These are phyloP conservation scores for Colletes collaris DNA, from an alignment of 2,888 invertebrate species.

Conservation along the genomic window DNA sequence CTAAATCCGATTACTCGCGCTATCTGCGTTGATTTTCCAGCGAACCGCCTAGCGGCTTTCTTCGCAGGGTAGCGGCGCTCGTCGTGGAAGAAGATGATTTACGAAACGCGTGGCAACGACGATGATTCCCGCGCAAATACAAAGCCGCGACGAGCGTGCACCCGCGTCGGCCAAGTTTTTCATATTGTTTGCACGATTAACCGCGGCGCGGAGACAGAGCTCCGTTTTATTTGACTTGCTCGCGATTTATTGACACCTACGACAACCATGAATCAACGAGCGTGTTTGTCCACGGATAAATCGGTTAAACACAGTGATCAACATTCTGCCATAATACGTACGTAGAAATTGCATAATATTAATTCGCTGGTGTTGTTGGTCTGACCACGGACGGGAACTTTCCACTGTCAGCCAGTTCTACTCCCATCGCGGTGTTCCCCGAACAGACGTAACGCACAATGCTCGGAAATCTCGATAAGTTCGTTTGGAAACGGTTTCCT, in stretches of 20 bases:
- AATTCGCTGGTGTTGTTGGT: slow-evolving; percentile 20
- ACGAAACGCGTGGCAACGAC: too few relatives aligned
- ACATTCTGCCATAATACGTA: slow-evolving; percentile 28
- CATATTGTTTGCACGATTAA: slow-evolving; percentile 26
- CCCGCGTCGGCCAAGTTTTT: not conserved
- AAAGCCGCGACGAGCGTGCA: not conserved
- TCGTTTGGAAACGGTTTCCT: not conserved
- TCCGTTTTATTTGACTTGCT: slow-evolving; percentile 41
- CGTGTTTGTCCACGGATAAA: slow-evolving; percentile 50
- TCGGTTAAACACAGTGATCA: slow-evolving; percentile 44
- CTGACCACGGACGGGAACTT: slow-evolving; percentile 38
- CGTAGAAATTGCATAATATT: slow-evolving; percentile 46
- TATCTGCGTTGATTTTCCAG: too few relatives aligned
- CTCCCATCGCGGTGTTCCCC: not conserved
- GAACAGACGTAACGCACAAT: not conserved
- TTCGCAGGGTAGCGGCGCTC: too few relatives aligned
- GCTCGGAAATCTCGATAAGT: too few relatives aligned
- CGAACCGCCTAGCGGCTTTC: too few relatives aligned
- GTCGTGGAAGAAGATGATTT: too few relatives aligned
- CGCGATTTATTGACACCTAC: slow-evolving; percentile 42
- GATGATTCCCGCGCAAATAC: too few relatives aligned
- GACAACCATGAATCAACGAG: slow-evolving; percentile 44
- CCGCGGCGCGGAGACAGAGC: not conserved
- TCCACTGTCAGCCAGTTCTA: slow-evolving; percentile 30
- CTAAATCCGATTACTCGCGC: too few relatives aligned